phyloP scores from a whole-genome alignment of 2,113 vertebrate species.

The Capreolus pygargus region DNA sequence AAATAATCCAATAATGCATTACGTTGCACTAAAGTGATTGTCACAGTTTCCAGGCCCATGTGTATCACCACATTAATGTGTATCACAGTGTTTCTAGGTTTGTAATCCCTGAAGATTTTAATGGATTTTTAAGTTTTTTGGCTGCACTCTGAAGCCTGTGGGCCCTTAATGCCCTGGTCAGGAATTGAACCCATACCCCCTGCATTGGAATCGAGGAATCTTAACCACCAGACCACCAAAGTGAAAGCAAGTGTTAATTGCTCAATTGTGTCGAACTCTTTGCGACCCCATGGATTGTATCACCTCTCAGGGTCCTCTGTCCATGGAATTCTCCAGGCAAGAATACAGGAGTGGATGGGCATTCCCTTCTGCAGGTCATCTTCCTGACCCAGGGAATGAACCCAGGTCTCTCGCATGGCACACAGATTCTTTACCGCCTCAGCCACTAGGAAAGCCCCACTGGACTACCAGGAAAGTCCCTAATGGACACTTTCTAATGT shows the following conservation, averaged over 20 bases:
- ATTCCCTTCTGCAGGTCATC: background rate
- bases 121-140: background rate
- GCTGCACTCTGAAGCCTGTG: background rate
- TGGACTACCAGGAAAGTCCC: background rate
- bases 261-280: background rate
- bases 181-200: background rate
- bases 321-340: background rate
- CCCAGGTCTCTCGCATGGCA: background rate
- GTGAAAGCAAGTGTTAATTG: background rate
- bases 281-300: background rate
- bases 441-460: background rate
- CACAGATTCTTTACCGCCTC: background rate
- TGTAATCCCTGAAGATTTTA: background rate
- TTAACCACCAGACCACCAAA: background rate
- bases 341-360: background rate
- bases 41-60: background rate
- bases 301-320: background rate
- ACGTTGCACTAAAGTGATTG: background rate
- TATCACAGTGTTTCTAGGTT: background rate
- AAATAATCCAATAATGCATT: background rate
- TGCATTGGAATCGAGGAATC: background rate
- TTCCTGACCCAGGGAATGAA: background rate
- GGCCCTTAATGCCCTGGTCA: background rate
- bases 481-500: background rate
- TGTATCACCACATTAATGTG: background rate